phyloP scores from a whole-genome alignment of 1,140 invertebrate genomes.

The Diachasmimorpha longicaudata region DNA sequence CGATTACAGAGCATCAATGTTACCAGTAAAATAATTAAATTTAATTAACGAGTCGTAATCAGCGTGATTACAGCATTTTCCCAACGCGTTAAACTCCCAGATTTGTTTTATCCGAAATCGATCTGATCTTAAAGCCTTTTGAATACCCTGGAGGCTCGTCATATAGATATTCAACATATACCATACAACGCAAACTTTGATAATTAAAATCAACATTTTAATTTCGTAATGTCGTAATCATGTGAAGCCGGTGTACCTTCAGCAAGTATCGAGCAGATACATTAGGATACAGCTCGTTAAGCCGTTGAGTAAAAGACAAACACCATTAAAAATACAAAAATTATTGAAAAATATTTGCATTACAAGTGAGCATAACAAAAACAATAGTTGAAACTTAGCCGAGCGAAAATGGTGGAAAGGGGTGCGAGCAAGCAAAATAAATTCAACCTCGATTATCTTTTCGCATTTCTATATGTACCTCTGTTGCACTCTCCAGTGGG shows the following conservation, averaged over 20 bases:
- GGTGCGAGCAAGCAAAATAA: neutral
- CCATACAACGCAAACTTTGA: too few species aligned
- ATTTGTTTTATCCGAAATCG: too few species aligned
- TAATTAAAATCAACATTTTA: neutral
- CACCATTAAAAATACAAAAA: constrained; percentile 3
- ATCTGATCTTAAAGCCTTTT: too few species aligned
- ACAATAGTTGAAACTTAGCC: neutral
- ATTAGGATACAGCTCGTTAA: neutral
- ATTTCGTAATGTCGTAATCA: neutral
- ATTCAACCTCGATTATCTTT: neutral
- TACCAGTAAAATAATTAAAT: neutral
- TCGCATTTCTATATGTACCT: neutral
- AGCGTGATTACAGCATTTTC: too few species aligned
- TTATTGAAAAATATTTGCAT: neutral
- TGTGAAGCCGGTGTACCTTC: neutral
- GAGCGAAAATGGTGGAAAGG: neutral
- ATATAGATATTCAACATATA: too few species aligned
- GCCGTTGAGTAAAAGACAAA: neutral
- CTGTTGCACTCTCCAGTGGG: neutral
- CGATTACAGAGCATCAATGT: neutral
- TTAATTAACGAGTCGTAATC: neutral
- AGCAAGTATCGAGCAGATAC: neutral
- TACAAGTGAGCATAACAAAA: neutral
- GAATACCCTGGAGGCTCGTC: too few species aligned
- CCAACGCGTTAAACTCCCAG: too few species aligned